Percentiles rank a stretch among this genome's conserved stretches.
Evolutionary conservation across 2,797 vertebrate genomes (phyloP).

Genomic region (Tokudaia tokunoshimensis): DNA sequence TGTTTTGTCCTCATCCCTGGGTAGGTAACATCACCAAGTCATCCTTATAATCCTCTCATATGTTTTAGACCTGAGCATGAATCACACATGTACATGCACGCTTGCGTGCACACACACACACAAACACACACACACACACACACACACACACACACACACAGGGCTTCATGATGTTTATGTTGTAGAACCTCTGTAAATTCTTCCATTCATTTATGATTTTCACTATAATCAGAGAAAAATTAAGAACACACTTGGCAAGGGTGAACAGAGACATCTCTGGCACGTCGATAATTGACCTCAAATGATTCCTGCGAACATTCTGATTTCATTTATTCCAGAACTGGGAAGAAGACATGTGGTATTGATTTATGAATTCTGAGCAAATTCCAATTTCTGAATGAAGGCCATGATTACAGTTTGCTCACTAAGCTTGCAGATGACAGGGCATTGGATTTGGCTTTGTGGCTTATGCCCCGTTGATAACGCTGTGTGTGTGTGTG

Average conservation of each 20-base stretch:
- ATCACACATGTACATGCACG: too few relatives aligned
- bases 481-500: neutral
- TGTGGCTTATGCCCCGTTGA: neutral
- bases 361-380: neutral
- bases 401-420: neutral
- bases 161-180: neutral
- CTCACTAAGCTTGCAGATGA: neutral
- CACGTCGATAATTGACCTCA: neutral
- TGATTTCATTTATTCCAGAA: slow-evolving; percentile 28
- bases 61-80: neutral
- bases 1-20: neutral
- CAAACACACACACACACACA: too few relatives aligned
- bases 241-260: neutral
- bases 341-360: neutral
- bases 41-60: neutral
- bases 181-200: neutral
- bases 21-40: neutral
- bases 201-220: neutral
- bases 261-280: neutral
- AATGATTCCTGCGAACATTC: neutral
- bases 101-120: too few relatives aligned
- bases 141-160: too few relatives aligned
- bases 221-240: neutral
- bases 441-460: neutral
- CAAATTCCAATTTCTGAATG: neutral